Base-by-base conservation (phyloP, 2,113 vertebrate species). In the Tenrec ecaudatus region DNA sequence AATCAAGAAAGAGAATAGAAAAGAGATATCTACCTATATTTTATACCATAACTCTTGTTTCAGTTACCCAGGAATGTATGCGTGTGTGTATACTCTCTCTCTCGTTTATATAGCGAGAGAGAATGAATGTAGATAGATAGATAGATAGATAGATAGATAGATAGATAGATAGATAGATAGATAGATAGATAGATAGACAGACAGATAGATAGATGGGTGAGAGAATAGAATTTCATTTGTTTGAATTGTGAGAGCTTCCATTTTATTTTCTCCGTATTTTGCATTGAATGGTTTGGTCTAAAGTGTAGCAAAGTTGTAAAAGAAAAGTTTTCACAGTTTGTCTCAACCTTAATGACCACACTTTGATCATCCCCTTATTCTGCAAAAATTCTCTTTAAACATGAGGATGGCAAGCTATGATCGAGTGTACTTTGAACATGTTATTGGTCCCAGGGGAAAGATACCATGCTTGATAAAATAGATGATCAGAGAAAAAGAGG, bases 1-100 rank as follows among this genome's bases (percentile, higher is more conserved):
- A 62, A 17, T 2, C 11, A 20, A 25, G 14, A n/a, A 62, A 33
- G 27, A 83, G 10, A 75, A 10, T 2, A 75, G n/a, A 69, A 82
- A 90, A 88, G 27, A 83, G 71, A 25, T 71, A 6, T 15, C 27
- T 47, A 22, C 1, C 40, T 53, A 47, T 20, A 25, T 16, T 33
- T 68, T 81, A 84, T 25, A 93, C 4, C 43, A 47, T 15, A 75
- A 58, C 23, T 82, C 7, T 58, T 73, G 73, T 36, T 75, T 79
- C 31, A n/a, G 14, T 82, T 83, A 78, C 6, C 22, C 23, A 68
- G 29, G 43, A 0, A 80, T 95, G 82, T 58, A 5, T 29, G 20
- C 27, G 83, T 1, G 0, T 96, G 86, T 95, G 82, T 62, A 43
- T 93, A 77, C 89, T 40, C 40, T 40, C 40, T 40, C 40, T n/a